Base-by-base conservation (phyloP, 2,113 vertebrate genomes). In the Monopterus albus region DNA sequence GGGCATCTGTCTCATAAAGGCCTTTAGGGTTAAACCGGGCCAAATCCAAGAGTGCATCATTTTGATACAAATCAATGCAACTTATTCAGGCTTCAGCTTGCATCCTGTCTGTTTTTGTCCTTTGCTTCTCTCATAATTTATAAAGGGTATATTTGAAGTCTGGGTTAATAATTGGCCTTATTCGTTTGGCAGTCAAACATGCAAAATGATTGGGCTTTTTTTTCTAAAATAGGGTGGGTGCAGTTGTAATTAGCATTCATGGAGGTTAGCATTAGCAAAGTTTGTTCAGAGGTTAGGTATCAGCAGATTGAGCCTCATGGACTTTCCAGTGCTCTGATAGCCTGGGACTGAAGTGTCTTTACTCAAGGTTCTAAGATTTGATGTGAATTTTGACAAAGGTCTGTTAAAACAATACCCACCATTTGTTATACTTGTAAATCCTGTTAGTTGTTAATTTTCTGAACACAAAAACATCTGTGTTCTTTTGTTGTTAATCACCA, bases 21-120 rank as follows among this genome's bases (percentile, higher is more conserved):
- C 52, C 82, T 77, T 7, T 0, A 6, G 59, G 82, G 79, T 89
- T 84, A 89, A 88, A 86, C 20, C 46, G 47, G 85, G 75, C 55
- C 63, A 63, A 51, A 83, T 84, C 39, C 52, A 53, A 25, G 3
- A 29, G 47, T 58, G 26, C 28, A 25, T 33, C 28, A 40, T 52
- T n/a, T n/a, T 42, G 21, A 61, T 43, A 23, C 29, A 61, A 67
- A 72, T 20, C 21, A 21, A 21, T 51, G 33, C 70, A 21, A 31
- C 57, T 68, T 51, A 36, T n/a, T 31, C 35, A 50, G 35, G 42
- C 50, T 50, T 46, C 31, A 21, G 36, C 29, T 49, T 56, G 17
- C 29, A 21, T 62, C 25, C 35, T 43, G 29, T 13, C 18, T 57
- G 36, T 43, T 60, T 67, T 45, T 33, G n/a, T 72, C 31, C 7